Conservation (phyloP, 2,113 vertebrate genomes). For the Vimba vimba region DNA sequence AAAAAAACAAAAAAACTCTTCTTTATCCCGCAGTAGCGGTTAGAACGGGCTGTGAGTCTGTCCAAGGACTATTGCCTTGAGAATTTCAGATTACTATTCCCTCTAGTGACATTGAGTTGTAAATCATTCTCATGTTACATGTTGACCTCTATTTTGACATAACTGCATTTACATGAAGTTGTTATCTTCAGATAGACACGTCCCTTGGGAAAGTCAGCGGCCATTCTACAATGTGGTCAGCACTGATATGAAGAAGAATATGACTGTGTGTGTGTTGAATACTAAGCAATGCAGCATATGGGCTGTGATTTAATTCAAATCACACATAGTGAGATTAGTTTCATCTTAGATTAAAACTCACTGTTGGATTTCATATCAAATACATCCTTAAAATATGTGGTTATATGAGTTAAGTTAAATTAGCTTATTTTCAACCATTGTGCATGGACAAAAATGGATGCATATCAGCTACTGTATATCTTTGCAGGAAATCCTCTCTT, state of each 20-base stretch:
- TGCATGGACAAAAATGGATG: background rate
- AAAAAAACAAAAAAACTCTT: background rate
- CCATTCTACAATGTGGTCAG: constrained; percentile 33
- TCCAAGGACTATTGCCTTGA: background rate
- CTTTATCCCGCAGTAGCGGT: background rate
- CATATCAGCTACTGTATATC: background rate
- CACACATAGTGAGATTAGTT: background rate
- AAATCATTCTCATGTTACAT: constrained; percentile 35
- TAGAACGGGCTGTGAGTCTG: background rate
- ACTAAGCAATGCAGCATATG: background rate
- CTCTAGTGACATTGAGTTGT: constrained; percentile 21
- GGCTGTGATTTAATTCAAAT: background rate
- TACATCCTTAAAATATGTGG: background rate
- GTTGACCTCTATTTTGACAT: constrained; percentile 41
- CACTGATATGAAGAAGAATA: constrained; percentile 35
- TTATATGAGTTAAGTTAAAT: background rate
- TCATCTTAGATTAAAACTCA: background rate
- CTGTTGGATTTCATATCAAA: background rate
- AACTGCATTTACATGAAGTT: constrained; percentile 35
- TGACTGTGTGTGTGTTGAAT: constrained; percentile 11
- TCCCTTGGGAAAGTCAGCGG: constrained; percentile 24
- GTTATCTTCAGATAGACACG: constrained; percentile 25
- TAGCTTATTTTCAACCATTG: background rate
- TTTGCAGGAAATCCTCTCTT: background rate
- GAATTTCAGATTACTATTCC: constrained; percentile 1